phyloP scores from a whole-genome alignment of 2,113 vertebrate species.

The Mormyrus lacerda region DNA sequence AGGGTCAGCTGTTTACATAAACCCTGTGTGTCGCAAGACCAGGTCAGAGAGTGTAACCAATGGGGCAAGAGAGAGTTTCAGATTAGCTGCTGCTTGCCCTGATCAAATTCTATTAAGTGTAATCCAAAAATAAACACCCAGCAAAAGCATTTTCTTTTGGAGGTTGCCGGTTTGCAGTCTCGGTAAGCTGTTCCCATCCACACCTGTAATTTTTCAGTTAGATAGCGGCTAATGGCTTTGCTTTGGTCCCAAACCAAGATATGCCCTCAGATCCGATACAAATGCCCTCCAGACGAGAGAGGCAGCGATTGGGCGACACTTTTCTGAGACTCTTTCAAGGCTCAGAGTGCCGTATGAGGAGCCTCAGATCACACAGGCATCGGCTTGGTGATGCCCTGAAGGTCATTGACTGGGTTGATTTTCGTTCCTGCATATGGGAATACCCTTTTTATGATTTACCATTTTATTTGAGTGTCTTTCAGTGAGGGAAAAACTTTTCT shows the following conservation, averaged over 20 bases:
- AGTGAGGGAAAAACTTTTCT: neutral
- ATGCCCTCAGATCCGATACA: neutral
- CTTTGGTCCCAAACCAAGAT: constrained; percentile 8
- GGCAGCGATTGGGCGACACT: neutral
- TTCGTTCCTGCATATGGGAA: neutral
- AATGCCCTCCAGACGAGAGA: neutral
- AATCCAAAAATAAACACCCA: neutral
- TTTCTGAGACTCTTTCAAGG: neutral
- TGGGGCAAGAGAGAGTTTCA: neutral
- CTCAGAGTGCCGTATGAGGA: no score
- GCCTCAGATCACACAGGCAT: neutral
- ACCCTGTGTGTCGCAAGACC: neutral
- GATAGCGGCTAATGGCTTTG: neutral
- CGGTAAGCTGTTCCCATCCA: neutral
- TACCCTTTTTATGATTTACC: no score
- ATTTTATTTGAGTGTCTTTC: neutral
- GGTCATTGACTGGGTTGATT: neutral
- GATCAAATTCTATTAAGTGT: neutral
- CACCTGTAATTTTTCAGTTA: constrained; percentile 13
- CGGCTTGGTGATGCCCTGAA: neutral
- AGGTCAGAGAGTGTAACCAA: neutral
- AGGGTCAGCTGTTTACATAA: neutral
- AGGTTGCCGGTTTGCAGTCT: neutral
- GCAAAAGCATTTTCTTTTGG: neutral
- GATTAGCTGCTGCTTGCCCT: neutral